phyloP scores from a whole-genome alignment of 2,888 invertebrate genomes.

The Drosophila mercatorum region DNA sequence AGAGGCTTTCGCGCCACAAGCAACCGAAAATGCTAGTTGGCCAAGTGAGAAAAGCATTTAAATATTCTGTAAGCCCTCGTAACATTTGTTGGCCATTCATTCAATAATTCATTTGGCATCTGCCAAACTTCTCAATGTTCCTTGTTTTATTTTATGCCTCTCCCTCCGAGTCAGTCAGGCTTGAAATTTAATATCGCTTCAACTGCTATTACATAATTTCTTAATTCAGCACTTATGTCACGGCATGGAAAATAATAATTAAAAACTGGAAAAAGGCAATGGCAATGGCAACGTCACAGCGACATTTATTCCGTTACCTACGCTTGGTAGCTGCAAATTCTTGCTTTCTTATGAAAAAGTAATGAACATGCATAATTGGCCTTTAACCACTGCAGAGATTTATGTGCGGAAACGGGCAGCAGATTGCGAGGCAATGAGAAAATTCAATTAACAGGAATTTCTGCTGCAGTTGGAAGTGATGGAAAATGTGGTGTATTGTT shows the following conservation, averaged over 20 bases:
- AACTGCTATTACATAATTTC: slow-evolving; percentile 27
- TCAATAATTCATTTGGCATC: slow-evolving; percentile 5
- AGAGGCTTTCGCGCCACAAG: slow-evolving; percentile 2
- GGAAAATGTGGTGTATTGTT: neutral
- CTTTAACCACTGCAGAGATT: slow-evolving; percentile 15
- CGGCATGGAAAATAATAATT: slow-evolving; percentile 31
- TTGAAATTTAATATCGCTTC: slow-evolving; percentile 22
- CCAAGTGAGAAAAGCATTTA: neutral
- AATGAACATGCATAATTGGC: slow-evolving; percentile 48
- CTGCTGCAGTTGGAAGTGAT: neutral
- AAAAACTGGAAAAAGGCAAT: slow-evolving; percentile 16
- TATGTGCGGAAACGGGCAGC: neutral
- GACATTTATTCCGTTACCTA: neutral
- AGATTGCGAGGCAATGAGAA: neutral
- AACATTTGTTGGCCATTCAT: neutral
- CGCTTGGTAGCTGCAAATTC: neutral
- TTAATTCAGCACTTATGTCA: slow-evolving; percentile 42
- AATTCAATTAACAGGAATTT: neutral
- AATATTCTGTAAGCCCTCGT: neutral
- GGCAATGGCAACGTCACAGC: neutral
- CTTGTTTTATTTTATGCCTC: neutral
- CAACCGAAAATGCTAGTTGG: neutral
- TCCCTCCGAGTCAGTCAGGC: slow-evolving; percentile 2
- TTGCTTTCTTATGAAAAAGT: slow-evolving; percentile 33
- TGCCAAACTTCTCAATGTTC: slow-evolving; percentile 2